Base-by-base conservation (phyloP, 1,140 invertebrate species). In the Nasonia longicornis region DNA sequence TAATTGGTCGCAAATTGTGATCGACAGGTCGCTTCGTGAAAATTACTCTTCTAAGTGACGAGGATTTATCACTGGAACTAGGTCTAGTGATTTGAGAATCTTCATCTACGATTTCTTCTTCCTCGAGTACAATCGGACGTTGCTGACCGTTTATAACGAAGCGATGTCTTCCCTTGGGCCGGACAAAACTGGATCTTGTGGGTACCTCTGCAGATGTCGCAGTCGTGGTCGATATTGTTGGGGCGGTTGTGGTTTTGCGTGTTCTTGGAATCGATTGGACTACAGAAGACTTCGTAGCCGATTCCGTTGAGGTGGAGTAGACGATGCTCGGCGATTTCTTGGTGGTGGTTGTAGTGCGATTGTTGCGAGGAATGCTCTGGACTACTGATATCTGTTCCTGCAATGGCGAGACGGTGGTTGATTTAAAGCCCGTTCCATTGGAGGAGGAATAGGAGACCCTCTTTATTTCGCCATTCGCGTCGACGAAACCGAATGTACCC, bases 401-500 rank as follows among this genome's bases (percentile, higher is more conserved):
- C 71, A 90, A 89, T 85, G 90, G 89, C 67, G 90, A 88, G 82
- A 90, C 84, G 79, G 89, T 88, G 83, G 90, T 90, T 83, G 89
- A 86, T 91, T 91, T 89, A 90, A 91, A 92, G 22, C 92, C 92
- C n/a, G 92, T 91, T 82, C 92, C 90, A 82, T 92, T 92, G 63
- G 87, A 93, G 6, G 92, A 92, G 8, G 94, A 94, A 89, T 97
- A 97, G 7, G 96, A 95, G n/a, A 97, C 95, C 67, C 95, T 92
- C 90, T 97, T 96, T 76, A 96, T 93, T 87, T 96, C 93, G 10
- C 96, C 96, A 83, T 94, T 92, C 63, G 94, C 93, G 86, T 97
- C 96, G 52, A 96, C 92, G 89, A 95, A 97, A 77, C 96, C 96
- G 89, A 96, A 97, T 48, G 95, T 96, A 70, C 96, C 96, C 87